These are phyloP conservation scores for Maniola hyperantus DNA, from an alignment of 2,888 invertebrate genomes.

Conservation along the genomic window DNA sequence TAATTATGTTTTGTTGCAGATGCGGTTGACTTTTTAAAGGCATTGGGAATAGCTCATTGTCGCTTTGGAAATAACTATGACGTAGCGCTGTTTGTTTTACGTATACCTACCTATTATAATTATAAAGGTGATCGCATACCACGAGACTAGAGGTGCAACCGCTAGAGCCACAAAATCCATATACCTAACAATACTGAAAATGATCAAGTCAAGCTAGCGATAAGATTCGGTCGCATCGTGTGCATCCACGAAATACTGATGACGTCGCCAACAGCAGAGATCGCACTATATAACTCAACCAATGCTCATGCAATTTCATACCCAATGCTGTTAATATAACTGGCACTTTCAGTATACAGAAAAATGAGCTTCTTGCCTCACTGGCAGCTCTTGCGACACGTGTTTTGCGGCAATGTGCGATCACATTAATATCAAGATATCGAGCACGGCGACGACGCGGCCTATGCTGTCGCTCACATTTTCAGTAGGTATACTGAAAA, in stretches of 20 bases:
- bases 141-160: background rate
- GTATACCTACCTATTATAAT: background rate
- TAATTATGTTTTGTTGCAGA: constrained; percentile 78
- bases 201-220: background rate
- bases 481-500: too few species aligned
- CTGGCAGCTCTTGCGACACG: too few species aligned
- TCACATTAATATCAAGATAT: too few species aligned
- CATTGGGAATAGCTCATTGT: constrained; percentile 62
- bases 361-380: too few species aligned
- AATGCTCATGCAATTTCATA: background rate
- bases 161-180: background rate
- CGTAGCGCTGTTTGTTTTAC: constrained; percentile 48
- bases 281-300: too few species aligned
- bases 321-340: background rate
- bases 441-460: too few species aligned
- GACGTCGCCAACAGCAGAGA: background rate
- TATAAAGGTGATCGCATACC: background rate
- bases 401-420: too few species aligned
- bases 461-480: too few species aligned
- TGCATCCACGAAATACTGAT: background rate
- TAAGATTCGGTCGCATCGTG: background rate
- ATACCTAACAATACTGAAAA: background rate
- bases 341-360: too few species aligned
- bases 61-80: constrained; percentile 60
- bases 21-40: constrained; percentile 68